These are phyloP conservation scores for Acleris holmiana DNA, from an alignment of 2,888 invertebrate species.

Conservation along the genomic window DNA sequence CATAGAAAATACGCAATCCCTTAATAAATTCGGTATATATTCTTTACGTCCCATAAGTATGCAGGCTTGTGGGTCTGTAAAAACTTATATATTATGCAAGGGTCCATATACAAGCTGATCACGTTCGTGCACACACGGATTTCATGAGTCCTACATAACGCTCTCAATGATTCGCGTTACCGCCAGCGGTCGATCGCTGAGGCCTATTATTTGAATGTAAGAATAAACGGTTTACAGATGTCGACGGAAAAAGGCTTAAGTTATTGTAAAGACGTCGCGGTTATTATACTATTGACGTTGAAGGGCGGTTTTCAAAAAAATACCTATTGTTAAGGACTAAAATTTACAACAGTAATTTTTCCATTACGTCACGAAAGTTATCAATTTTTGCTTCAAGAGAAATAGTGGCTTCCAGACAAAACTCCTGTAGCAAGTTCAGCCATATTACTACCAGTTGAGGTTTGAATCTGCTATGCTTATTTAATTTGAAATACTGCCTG, in stretches of 20 bases:
- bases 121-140: constrained; percentile 49
- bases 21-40: neutral
- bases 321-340: too few relatives aligned
- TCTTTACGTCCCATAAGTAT: neutral
- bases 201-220: constrained; percentile 19
- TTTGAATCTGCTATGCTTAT: too few relatives aligned
- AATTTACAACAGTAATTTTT: too few relatives aligned
- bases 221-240: constrained; percentile 9
- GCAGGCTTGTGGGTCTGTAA: constrained; percentile 44
- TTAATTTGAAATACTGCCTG: too few relatives aligned
- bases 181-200: constrained; percentile 2
- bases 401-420: too few relatives aligned
- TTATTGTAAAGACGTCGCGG: constrained; percentile 1
- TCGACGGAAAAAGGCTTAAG: neutral
- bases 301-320: too few relatives aligned
- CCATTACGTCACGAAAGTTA: too few relatives aligned
- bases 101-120: constrained; percentile 48
- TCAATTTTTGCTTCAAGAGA: too few relatives aligned
- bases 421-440: too few relatives aligned
- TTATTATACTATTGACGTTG: neutral
- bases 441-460: too few relatives aligned
- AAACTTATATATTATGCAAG: constrained; percentile 52
- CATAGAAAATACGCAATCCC: too few relatives aligned
- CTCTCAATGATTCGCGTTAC: constrained; percentile 31
- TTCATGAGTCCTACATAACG: constrained; percentile 47